Evolutionary conservation across 2,113 vertebrate genomes (phyloP).

Genomic region (Tursiops truncatus): DNA sequence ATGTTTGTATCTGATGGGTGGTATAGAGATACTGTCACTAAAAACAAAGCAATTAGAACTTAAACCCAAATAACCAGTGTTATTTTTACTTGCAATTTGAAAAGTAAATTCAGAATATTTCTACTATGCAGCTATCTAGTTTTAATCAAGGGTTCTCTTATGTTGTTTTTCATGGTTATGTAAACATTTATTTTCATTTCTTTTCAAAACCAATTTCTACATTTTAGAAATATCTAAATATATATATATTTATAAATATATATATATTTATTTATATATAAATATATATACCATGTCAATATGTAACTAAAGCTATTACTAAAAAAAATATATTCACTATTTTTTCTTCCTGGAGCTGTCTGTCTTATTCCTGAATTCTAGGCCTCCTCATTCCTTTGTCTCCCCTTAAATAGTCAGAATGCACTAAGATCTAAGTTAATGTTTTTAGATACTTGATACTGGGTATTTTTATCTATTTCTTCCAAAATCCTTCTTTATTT

Average conservation of each 20-base stretch:
- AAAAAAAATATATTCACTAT: not conserved
- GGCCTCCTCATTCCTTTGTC: not conserved
- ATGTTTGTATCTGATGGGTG: not conserved
- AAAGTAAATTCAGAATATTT: constrained; percentile 10
- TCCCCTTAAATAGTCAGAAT: not conserved
- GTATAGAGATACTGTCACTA: not conserved
- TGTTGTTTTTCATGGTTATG: not conserved
- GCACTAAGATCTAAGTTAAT: not conserved
- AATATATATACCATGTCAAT: not conserved
- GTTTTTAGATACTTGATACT: not conserved
- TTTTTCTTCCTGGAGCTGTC: not conserved
- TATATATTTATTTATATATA: no score
- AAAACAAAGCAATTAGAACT: not conserved
- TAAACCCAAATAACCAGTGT: not conserved
- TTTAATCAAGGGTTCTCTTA: not conserved
- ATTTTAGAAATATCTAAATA: constrained; percentile 21
- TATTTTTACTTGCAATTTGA: constrained; percentile 11
- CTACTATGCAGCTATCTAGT: not conserved
- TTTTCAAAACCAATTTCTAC: not conserved
- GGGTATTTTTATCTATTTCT: not conserved
- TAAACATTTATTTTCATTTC: not conserved
- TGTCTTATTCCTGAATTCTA: not conserved
- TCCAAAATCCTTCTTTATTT: not conserved
- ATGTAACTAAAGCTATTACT: not conserved
- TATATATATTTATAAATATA: no score